Base-by-base conservation (phyloP, 2,888 invertebrate genomes). In the Drosophila peninsularis region DNA sequence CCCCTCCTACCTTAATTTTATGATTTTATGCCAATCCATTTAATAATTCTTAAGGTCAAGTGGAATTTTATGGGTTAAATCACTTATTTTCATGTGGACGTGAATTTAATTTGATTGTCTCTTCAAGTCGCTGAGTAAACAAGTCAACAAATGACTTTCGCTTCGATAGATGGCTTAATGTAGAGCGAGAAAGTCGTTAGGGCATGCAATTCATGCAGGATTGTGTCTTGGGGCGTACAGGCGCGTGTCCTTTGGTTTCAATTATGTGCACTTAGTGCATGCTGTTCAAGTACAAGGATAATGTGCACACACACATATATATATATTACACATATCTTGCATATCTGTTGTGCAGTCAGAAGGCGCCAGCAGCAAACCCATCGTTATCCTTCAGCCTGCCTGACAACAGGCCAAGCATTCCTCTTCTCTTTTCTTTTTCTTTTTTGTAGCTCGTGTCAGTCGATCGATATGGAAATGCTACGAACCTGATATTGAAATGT, bases 381-480 rank as follows among this genome's bases (percentile, higher is more conserved):
- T 21, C 49, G 34, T n/a, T n/a, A 39, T 36, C 50, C 32, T 17
- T 32, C 34, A 24, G 49, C 53, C 55, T 27, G 34, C 21, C 32
- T 19, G 52, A 36, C 53, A 41, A 39, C 41, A 21, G 37, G 37
- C 52, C 21, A 42, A 55, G 21, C 21, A 13, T 11, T 14, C 17
- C 36, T 45, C 56, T 37, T 1, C 19, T 58, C 50, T 52, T 42
- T 61, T 30, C 47, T 50, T 32, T 7, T 39, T 24, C 13, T 32
- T 45, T 44, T 67, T 64, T 55, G 36, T 30, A 34, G 52, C 55
- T 45, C 53, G 47, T 41, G 21, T 24, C 60, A 36, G 58, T 61
- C 61, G 86, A 88, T 84, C 83, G 83, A 84, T 84, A 85, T 85
- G 73, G 49, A 88, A 84, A 84, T 85, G 88, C 83, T 82, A 88